A percentile compares a stretch with the other conserved stretches of the same genome.
Conservation (phyloP, 1,140 invertebrate species). For the Neotoxoptera formosana region DNA sequence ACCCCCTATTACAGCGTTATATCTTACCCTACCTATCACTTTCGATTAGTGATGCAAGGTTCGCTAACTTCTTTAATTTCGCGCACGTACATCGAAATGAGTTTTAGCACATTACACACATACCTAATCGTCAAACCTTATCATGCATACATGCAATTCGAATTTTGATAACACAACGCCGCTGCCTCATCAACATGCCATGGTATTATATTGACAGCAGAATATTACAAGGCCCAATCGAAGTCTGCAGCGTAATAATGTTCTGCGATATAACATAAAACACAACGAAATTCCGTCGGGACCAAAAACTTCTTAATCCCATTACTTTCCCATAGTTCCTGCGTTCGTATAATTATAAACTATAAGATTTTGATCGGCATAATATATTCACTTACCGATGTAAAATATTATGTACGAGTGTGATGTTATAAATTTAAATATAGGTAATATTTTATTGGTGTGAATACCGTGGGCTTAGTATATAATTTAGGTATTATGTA, state of each 20-base stretch:
- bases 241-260: slow-evolving; percentile 1
- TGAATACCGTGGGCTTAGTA: not conserved
- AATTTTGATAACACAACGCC: not conserved
- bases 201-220: not conserved
- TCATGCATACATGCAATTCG: not conserved
- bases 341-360: not conserved
- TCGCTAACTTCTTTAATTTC: slow-evolving; percentile 1
- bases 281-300: not conserved
- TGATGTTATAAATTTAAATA: not conserved
- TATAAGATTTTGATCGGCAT: slow-evolving; percentile 20
- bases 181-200: not conserved
- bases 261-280: not conserved
- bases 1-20: not conserved
- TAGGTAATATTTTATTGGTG: not conserved
- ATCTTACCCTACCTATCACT: not conserved
- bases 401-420: not conserved
- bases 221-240: not conserved
- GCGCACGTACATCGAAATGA: not conserved
- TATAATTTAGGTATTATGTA: not conserved
- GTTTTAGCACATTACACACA: not conserved
- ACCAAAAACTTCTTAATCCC: slow-evolving; percentile 24
- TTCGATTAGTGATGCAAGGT: slow-evolving; percentile 1
- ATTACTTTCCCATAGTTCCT: not conserved
- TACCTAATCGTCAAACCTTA: slow-evolving; percentile 18
- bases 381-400: not conserved